Base-by-base conservation (phyloP, 2,888 invertebrate genomes). In the Shargacucullia verbasci region DNA sequence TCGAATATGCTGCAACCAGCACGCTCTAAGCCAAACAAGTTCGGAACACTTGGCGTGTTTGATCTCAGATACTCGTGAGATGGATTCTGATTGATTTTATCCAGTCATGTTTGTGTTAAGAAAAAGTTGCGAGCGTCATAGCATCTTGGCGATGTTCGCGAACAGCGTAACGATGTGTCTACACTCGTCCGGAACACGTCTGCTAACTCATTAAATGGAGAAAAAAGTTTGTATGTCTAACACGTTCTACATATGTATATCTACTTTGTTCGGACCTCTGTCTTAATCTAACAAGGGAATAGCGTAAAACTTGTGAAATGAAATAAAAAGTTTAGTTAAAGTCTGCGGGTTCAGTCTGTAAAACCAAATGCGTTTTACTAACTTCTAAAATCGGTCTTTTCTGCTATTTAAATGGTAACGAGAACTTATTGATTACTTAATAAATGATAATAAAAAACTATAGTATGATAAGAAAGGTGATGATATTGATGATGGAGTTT, bases 81-180 rank as follows among this genome's bases (percentile, higher is more conserved):
- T 84, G 83, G 84, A 82, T 85, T 87, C 84, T 86, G 89, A 90
- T 92, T 90, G 89, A 89, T 90, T 90, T 85, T 84, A 84, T 86
- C 83, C 79, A 74, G 77, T 76, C 77, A 73, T 86, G 79, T 86
- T 85, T 86, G 85, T 80, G 74, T 81, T 84, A 48, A 73, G 76
- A 80, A 80, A 82, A 84, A 82, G 72, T 82, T 78, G 53, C 49
- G n/a, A 61, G 43, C 59, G 48, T 65, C 64, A 59, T 66, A 61
- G 54, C 56, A 55, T 61, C 46, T 52, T 46, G 15, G 52, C 56
- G 43, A 60, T 60, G 64, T 70, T 61, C 46, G 35, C 34, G 31
- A 50, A 62, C 57, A 62, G 47, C 49, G 53, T 73, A 76, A 73
- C 57, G 66, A 77, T 63, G 44, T 71, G 68, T 75, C 62, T 63